Base-by-base conservation (phyloP, 2,888 invertebrate species). In the Nebria salina region DNA sequence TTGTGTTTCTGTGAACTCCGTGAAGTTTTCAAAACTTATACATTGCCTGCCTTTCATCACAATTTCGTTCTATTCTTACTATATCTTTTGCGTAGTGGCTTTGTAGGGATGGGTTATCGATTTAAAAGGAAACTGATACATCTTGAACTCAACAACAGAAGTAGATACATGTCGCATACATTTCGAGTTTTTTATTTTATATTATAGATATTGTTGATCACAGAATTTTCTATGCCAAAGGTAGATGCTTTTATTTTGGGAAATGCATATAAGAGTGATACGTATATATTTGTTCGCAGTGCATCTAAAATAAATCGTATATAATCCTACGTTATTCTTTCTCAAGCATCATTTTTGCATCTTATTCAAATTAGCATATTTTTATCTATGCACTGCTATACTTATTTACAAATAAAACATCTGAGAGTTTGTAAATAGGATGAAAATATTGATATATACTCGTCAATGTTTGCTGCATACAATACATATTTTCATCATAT, bases 1-100 rank as follows among this genome's bases (percentile, higher is more conserved):
- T 79, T 79, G 74, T 65, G 74, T 79, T 68, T 79, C 75, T 75
- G 70, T 26, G 15, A 15, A 26, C 70, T 70, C 11, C 70, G 70
- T 25, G 25, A 34, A 70, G 70, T 70, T 70, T 34, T 70, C 70
- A 11, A 26, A 70, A 70, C 70, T 70, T 70, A 70, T 70, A 70
- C 70, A 26, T 70, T 70, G 54, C 70, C 26, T 70, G 66, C 15
- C 70, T 70, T 25, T 70, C 70, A 25, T 70, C 13, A 2, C 54
- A 54, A 13, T 54, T 54, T 54, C 54, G 8, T 54, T 54, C 54
- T 54, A 5, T 54, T 54, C 54, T 11, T 54, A 54, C 54, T 54
- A 13, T 54, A 54, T 54, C 54, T 54, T 54, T 54, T 54, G 54
- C 54, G 6, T 54, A 54, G 70, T 70, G 66, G 15, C 15, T 66